Evolutionary conservation across 2,113 vertebrate species (phyloP), one percentile per base, ranked within the genome.

Genomic region (Anthoscopus minutus): DNA sequence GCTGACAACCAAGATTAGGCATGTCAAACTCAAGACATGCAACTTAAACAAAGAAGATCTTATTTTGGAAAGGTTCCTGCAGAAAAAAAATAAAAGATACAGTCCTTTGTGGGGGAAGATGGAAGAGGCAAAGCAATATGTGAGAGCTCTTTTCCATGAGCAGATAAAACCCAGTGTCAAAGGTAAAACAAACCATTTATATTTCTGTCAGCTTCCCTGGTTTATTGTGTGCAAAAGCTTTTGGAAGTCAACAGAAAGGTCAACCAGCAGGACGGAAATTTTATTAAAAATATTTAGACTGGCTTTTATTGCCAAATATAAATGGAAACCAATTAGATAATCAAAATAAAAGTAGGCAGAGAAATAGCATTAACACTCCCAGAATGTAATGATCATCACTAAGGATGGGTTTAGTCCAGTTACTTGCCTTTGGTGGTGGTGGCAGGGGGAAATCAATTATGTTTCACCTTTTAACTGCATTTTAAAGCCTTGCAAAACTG

Each of bases 261-360:
- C 45, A 71, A 57, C 15, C 4, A 88, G 31, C 27, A 42, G 45
- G 58, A 40, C 53, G 27, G 25, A 74, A 35, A 56, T 81, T 58
- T 92, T 92, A 96, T 87, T 58, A 61, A 78, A 93, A 95, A 78
- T 89, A 86, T 94, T 93, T 94, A 93, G 35, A 53, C 38, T 95
- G 74, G 8, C 9, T 82, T 94, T 96, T 94, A 89, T 82, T 76
- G 76, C 25, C 62, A 88, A 94, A 94, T 40, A 33, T 79, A 92
- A 94, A 79, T 91, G 67, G 78, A 95, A 97, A 48, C 47, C 81
- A 89, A 94, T 87, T 91, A 92, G 48, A 74, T 85, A 79, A 72
- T 88, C 33, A 33, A 60, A 57, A 51, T 89, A 76, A 92, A 76
- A 42, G 30, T 37, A 40, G 54, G 38, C 44, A 62, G 61, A 86